Evolutionary conservation across 1,140 invertebrate species (phyloP), one percentile per base, ranked within the genome.

Genomic region (Acyrthosiphon pisum): DNA sequence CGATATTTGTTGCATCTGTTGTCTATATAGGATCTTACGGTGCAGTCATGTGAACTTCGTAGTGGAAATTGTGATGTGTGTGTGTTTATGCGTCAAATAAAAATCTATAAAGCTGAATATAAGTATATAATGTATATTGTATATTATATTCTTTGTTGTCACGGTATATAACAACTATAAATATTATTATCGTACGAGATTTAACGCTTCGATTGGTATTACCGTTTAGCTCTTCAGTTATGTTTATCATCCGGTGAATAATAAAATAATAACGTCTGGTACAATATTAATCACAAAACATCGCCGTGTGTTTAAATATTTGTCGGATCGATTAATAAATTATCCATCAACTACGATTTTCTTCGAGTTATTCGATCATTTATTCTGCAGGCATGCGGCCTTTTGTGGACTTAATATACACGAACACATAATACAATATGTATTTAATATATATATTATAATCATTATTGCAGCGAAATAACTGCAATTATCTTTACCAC

Each of bases 1-100:
- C 83, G 41, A 86, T 86, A 86, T 35, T 37, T 89, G 87, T 89
- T 50, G 48, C 87, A 53, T 89, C n/a, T 56, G 87, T 89, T 87
- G 23, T 44, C 37, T 46, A 30, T 84, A 44, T 35, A 87, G 46
- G n/a, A 37, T 88, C n/a, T 53, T 53, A 50, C 8, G 87, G 48
- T 88, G 48, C 23, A 53, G 48, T 37, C 87, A 44, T 41, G 83
- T 84, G 83, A 44, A 84, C 37, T 84, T 44, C 2, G 23, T 44
- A 76, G 23, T 44, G 11, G 26, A n/a, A 37, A 44, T 84, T 83
- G 37, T 83, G 56, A 76, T n/a, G 3, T 68, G 30, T 60, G 26
- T 30, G 60, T n/a, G 26, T 11, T n/a, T 76, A n/a, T 76, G 3
- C 14, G 30, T n/a, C 14, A 14, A 68, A 68, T 68, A n/a, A 68